Conservation (phyloP, 2,888 invertebrate genomes). For the Eueremaeus valkanovi region DNA sequence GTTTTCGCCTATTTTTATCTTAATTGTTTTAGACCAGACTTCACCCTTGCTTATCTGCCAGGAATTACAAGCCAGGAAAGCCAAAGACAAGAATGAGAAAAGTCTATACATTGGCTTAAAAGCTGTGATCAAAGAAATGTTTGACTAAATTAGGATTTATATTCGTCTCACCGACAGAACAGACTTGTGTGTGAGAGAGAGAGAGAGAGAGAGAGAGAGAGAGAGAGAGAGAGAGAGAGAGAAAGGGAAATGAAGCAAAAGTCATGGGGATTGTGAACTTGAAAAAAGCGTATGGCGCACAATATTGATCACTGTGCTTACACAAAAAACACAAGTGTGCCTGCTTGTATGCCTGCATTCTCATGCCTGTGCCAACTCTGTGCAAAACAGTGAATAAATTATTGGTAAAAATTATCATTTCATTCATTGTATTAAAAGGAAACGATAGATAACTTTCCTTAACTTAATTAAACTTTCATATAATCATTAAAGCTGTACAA, state of each 20-base stretch:
- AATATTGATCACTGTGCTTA: slow-evolving; percentile 25
- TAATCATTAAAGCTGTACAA: background rate
- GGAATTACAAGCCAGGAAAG: no score
- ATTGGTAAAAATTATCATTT: slow-evolving; percentile 8
- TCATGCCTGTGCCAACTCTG: background rate
- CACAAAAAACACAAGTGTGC: slow-evolving; percentile 14
- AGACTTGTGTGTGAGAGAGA: no score
- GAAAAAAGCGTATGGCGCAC: slow-evolving; percentile 17
- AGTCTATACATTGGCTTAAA: no score
- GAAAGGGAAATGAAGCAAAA: slow-evolving; percentile 18
- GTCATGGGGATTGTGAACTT: slow-evolving; percentile 35
- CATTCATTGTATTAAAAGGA: slow-evolving; percentile 16
- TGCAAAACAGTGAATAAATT: slow-evolving; percentile 23
- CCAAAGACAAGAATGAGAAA: no score
- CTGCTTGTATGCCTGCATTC: background rate
- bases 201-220: no score
- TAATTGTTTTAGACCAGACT: no score
- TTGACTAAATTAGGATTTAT: no score
- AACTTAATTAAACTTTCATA: slow-evolving; percentile 25
- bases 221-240: no score
- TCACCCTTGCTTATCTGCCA: no score
- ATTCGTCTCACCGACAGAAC: no score
- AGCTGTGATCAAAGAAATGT: no score
- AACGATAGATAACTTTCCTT: background rate
- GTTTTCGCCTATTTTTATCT: no score